phyloP scores from a whole-genome alignment of 2,888 invertebrate genomes.

The Camptogramma bilineatum region DNA sequence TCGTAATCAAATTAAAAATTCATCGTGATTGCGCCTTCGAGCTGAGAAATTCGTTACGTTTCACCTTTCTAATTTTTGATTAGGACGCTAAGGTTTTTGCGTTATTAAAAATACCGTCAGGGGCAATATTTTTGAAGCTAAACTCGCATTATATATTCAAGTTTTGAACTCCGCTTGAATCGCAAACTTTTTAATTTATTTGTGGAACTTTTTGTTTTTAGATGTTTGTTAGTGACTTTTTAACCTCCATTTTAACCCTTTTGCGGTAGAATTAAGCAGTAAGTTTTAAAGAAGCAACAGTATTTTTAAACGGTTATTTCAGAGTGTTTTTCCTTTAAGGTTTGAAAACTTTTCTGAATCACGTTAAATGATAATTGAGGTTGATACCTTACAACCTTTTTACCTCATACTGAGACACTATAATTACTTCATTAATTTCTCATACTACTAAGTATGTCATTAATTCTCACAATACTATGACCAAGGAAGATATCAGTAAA shows the following conservation, averaged over 20 bases:
- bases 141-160: conserved; percentile 45
- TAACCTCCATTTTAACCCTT: conserved; percentile 16
- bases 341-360: no score
- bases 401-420: no score
- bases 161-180: conserved; percentile 39
- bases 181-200: conserved; percentile 36
- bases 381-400: no score
- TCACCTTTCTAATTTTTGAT: conserved; percentile 37
- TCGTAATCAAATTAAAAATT: conserved; percentile 69
- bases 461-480: no score
- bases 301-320: neutral
- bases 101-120: conserved; percentile 48
- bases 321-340: no score
- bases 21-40: conserved; percentile 45
- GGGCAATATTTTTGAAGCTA: conserved; percentile 40
- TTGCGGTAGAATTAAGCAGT: neutral
- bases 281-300: neutral
- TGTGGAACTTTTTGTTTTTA: conserved; percentile 19
- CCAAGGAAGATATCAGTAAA: no score
- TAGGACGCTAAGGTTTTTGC: conserved; percentile 31
- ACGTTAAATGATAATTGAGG: no score
- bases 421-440: no score
- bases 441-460: no score
- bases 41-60: conserved; percentile 35
- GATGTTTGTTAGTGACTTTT: conserved; percentile 20